A percentile compares a stretch with the other conserved stretches of the same genome.
phyloP scores from a whole-genome alignment of 1,140 invertebrate species.

The Patella vulgata region DNA sequence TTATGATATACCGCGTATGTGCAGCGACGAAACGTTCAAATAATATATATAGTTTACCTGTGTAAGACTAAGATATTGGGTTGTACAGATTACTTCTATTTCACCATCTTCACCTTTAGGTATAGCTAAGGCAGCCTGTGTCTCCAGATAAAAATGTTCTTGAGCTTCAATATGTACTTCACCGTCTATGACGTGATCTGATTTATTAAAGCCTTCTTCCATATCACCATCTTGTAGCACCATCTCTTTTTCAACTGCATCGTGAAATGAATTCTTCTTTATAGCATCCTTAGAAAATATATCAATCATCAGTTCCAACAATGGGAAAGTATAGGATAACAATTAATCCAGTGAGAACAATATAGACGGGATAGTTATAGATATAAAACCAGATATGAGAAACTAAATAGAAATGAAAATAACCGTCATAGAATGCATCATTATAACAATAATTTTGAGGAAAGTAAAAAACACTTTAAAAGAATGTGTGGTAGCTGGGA shows the following conservation, averaged over 20 bases:
- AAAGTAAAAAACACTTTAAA: not conserved
- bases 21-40: not conserved
- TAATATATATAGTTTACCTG: too few relatives aligned
- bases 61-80: conserved; percentile 83
- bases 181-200: conserved; percentile 69
- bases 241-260: conserved; percentile 14
- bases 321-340: too few relatives aligned
- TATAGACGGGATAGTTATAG: too few relatives aligned
- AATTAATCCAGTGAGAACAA: too few relatives aligned
- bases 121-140: conserved; percentile 77
- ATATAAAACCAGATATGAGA: too few relatives aligned
- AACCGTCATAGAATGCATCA: too few relatives aligned
- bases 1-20: too few relatives aligned
- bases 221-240: conserved; percentile 77
- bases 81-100: conserved; percentile 83
- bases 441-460: too few relatives aligned
- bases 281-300: conserved; percentile 47
- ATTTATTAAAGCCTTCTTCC: conserved; percentile 73
- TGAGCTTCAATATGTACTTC: conserved; percentile 86
- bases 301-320: too few relatives aligned
- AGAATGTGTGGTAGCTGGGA: not conserved
- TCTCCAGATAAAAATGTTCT: conserved; percentile 97
- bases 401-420: too few relatives aligned
- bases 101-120: conserved; percentile 82
- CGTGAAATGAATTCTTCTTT: conserved; percentile 34